phyloP scores from a whole-genome alignment of 1,140 invertebrate genomes.

The Drosophila parvula region DNA sequence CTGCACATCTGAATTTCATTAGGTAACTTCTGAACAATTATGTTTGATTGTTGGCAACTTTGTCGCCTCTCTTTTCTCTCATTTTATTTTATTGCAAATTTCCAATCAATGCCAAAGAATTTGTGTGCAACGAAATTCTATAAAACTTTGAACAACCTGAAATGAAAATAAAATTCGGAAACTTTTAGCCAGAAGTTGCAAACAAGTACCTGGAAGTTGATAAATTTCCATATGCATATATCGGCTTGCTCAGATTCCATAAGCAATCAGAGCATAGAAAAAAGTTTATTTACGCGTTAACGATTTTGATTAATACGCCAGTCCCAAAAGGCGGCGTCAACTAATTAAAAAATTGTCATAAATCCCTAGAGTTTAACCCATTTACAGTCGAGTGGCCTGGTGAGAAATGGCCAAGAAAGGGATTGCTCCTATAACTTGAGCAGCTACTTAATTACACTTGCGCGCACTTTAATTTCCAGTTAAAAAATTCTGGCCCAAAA shows the following conservation, averaged over 20 bases:
- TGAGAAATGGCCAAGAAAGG: slow-evolving; percentile 64
- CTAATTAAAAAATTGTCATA: slow-evolving; percentile 81
- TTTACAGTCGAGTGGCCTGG: slow-evolving; percentile 65
- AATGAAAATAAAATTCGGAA: slow-evolving; percentile 27
- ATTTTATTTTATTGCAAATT: slow-evolving; percentile 28
- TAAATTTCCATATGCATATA: slow-evolving; percentile 27
- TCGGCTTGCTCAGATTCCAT: background rate
- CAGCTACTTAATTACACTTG: slow-evolving; percentile 81
- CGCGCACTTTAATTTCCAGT: slow-evolving; percentile 78
- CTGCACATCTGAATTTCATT: background rate
- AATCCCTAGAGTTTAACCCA: slow-evolving; percentile 71
- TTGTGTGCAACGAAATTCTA: slow-evolving; percentile 16
- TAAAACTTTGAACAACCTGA: slow-evolving; percentile 34
- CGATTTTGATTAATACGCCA: slow-evolving; percentile 43
- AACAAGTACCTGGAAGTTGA: slow-evolving; percentile 16
- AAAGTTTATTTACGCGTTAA: slow-evolving; percentile 48
- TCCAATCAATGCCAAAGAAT: slow-evolving; percentile 42
- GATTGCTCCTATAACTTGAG: slow-evolving; percentile 49
- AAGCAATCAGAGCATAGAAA: slow-evolving; percentile 28
- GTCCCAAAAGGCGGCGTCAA: slow-evolving; percentile 17
- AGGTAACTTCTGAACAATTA: slow-evolving; percentile 51
- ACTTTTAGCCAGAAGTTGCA: slow-evolving; percentile 25
- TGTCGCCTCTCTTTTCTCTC: background rate
- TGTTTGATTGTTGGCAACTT: slow-evolving; percentile 47
- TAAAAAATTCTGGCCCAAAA: slow-evolving; percentile 50